Percentiles rank a stretch among this genome's conserved stretches.
Evolutionary conservation across 2,888 invertebrate species (phyloP).

Genomic region (Ethmia dodecea): DNA sequence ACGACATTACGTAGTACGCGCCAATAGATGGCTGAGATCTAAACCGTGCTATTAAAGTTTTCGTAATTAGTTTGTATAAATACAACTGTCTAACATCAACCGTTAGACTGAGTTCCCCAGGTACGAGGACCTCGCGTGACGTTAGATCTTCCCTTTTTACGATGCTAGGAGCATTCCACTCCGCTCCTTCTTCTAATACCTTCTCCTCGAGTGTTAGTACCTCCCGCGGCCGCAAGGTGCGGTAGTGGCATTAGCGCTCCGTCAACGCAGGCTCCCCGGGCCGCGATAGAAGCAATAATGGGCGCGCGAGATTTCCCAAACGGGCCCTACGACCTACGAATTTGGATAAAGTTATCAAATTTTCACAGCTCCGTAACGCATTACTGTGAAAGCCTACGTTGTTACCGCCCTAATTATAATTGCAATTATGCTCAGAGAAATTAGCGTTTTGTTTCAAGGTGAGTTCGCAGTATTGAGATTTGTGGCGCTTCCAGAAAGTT

Average conservation of each 20-base stretch:
- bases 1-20: no score
- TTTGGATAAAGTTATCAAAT: constrained; percentile 76
- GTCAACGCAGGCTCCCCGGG: constrained; percentile 49
- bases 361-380: constrained; percentile 73
- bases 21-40: no score
- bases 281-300: constrained; percentile 65
- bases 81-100: no score
- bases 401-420: constrained; percentile 60
- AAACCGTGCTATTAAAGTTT: no score
- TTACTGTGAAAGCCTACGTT: constrained; percentile 37
- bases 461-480: constrained; percentile 10
- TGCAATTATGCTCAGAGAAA: constrained; percentile 40
- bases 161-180: neutral
- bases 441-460: constrained; percentile 1
- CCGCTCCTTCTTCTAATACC: no score
- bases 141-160: no score
- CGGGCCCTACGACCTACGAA: constrained; percentile 67
- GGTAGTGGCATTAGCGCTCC: constrained; percentile 56
- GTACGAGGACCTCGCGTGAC: no score
- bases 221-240: constrained; percentile 39
- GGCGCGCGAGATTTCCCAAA: constrained; percentile 67
- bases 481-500: no score
- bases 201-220: neutral
- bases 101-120: no score
- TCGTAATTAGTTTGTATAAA: no score